A percentile compares a stretch with the other conserved stretches of the same genome.
phyloP scores from a whole-genome alignment of 2,113 vertebrate genomes.

The Henicopernis longicauda region DNA sequence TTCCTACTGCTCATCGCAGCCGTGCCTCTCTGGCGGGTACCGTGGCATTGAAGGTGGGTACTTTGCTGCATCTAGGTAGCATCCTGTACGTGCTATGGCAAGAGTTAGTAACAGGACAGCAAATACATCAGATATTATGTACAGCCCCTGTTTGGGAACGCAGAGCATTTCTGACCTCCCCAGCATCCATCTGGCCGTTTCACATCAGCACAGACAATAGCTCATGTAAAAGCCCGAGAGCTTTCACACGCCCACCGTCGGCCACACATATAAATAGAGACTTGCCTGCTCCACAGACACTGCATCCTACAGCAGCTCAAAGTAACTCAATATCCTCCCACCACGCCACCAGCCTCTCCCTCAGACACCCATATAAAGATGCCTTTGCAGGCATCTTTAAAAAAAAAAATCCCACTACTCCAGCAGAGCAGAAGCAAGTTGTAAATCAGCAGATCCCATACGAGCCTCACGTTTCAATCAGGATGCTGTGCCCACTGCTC shows the following conservation, averaged over 20 bases:
- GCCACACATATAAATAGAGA: not conserved
- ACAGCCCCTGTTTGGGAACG: not conserved
- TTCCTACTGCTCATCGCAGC: rapidly evolving
- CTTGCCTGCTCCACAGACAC: not conserved
- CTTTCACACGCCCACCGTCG: not conserved
- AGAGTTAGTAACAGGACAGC: not conserved
- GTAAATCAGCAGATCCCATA: not conserved
- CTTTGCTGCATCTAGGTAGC: not conserved
- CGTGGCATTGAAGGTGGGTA: rapidly evolving
- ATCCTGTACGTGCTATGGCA: not conserved
- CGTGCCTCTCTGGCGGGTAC: rapidly evolving
- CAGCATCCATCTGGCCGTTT: not conserved
- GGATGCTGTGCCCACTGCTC: not conserved
- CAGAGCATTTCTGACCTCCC: not conserved
- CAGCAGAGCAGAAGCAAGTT: not conserved
- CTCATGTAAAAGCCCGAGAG: not conserved
- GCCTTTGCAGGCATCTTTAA: not conserved
- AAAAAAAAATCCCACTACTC: not conserved
- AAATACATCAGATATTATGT: not conserved
- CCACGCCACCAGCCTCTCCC: not conserved
- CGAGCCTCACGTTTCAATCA: not conserved
- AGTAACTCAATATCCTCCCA: slow-evolving; percentile 22
- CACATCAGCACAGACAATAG: not conserved
- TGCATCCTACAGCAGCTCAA: not conserved
- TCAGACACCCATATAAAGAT: not conserved